Evolutionary conservation across 1,140 invertebrate genomes (phyloP), one percentile per base, ranked within the genome.

Genomic region (Lucilia cuprina): DNA sequence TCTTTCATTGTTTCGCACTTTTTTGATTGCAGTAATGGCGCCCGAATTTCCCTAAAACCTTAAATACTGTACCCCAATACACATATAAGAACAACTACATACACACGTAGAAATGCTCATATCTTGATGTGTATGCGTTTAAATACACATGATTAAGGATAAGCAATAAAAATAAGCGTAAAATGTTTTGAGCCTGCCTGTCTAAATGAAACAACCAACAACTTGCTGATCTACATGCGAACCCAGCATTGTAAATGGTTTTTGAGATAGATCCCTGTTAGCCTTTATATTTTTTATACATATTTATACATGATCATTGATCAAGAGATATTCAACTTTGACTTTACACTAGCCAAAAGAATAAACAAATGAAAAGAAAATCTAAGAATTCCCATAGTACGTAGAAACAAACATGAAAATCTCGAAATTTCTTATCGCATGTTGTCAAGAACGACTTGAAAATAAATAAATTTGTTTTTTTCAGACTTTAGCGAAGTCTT

Each of bases 91-190:
- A 30, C 25, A 30, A 1, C 25, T 30, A 30, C 25, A 14, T 60
- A 60, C 50, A 60, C 13, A n/a, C 17, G 50, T 60, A 17, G 25
- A 2, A 0, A 12, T 0, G 0, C 50, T 2, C 50, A 30, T 30
- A 30, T 60, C 13, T 60, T 14, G 5, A 12, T 17, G 17, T n/a
- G 0, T n/a, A 60, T 60, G 50, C 5, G 13, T 60, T 14, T 60
- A 60, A 14, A 5, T 60, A 30, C 25, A 30, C 3, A n/a, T 60
- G 17, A 60, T 60, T 70, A 19, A 25, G 65, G 65, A 70, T 70
- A 70, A 70, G 65, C 65, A 70, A 70, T 70, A 70, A 70, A 70
- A 70, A 70, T 70, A 70, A 70, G 17, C 65, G 25, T 70, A 70
- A 70, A 70, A 70, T 70, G 65, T 70, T 70, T 70, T 70, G 65